Percentiles rank a stretch among this genome's conserved stretches.
Evolutionary conservation across 53 echinoderm and acorn worm species (phyloP).

Genomic region (Henricia sp.): DNA sequence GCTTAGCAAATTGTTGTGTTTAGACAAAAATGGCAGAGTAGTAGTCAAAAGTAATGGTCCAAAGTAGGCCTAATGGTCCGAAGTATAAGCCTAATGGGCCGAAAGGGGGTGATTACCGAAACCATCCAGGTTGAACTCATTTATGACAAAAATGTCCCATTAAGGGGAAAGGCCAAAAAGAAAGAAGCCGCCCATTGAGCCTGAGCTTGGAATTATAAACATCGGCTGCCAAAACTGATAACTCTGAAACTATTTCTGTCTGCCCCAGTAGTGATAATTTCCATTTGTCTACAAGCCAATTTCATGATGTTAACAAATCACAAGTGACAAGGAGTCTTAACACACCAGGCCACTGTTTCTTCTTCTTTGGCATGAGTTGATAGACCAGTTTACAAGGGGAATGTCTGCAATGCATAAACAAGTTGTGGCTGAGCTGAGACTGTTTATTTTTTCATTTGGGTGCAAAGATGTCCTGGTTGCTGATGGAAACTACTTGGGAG

Average conservation of each 20-base stretch:
- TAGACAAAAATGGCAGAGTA: too few species aligned
- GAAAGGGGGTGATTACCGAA: too few species aligned
- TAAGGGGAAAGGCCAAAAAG: too few species aligned
- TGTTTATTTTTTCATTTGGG: constrained; percentile 49
- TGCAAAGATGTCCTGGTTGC: neutral
- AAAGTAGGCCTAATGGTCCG: too few species aligned
- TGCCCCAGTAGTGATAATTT: constrained; percentile 24
- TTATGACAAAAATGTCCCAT: too few species aligned
- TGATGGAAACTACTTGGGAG: constrained; percentile 7
- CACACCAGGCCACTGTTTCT: neutral
- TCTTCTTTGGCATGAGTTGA: neutral
- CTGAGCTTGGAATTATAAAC: constrained; percentile 20
- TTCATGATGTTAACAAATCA: constrained; percentile 39
- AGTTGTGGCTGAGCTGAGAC: constrained; percentile 39
- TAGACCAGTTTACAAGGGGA: constrained; percentile 21
- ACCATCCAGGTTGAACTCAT: too few species aligned
- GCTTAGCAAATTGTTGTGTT: too few species aligned
- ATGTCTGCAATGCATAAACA: constrained; percentile 51
- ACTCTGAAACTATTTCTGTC: neutral
- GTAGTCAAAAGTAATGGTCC: too few species aligned
- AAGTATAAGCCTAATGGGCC: too few species aligned
- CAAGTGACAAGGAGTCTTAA: neutral
- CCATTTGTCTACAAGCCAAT: constrained; percentile 48
- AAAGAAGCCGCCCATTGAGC: too few species aligned
- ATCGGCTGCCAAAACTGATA: neutral